Base-by-base conservation (phyloP, 2,888 invertebrate genomes). In the Caenorhabditis panamensis region DNA sequence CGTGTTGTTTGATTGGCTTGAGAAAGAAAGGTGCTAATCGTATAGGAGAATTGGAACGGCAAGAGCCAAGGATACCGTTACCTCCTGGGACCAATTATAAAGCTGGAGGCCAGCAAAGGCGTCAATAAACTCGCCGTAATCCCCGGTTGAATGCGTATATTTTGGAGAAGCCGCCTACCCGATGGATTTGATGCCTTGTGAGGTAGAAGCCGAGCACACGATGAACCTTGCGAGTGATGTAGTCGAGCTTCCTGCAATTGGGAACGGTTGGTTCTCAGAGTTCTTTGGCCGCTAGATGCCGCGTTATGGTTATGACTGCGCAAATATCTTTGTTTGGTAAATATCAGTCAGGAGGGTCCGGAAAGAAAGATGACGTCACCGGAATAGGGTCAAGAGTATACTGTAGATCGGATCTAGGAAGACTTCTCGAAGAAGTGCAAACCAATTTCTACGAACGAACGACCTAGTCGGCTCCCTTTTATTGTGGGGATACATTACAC, bases 181-280 rank as follows among this genome's bases (percentile, higher is more conserved):
- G 62, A 31, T 63, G 59, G 51, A 80, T 75, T 66, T 80, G 79
- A 44, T 80, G 56, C 6, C 54, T 28, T 18, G 73, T 80, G n/a
- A 80, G 64, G 53, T 80, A 75, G 69, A 69, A 68, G 13, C 75
- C 73, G 16, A 80, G 75, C 8, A 80, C 64, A n/a, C 68, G 63
- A 31, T 80, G 68, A 9, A 75, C 68, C 44, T 75, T 73, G 0
- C 56, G 47, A 22, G 75, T 75, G 44, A 80, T 75, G 47, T 69
- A 80, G 59, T 80, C 68, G 64, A 75, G 61, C 37, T 75, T 73
- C 47, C 79, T 80, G 69, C 13, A 80, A 72, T n/a, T 1, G n/a
- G n/a, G 20, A 61, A 18, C 13, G 13, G 11, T 41, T 36, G 36
- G 16, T 41, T 16, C 9, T 41, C 9, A 41, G 41, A 13, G 41